Evolutionary conservation across 1,140 invertebrate species (phyloP), one percentile per base, ranked within the genome.

Genomic region (Musca vetustissima): DNA sequence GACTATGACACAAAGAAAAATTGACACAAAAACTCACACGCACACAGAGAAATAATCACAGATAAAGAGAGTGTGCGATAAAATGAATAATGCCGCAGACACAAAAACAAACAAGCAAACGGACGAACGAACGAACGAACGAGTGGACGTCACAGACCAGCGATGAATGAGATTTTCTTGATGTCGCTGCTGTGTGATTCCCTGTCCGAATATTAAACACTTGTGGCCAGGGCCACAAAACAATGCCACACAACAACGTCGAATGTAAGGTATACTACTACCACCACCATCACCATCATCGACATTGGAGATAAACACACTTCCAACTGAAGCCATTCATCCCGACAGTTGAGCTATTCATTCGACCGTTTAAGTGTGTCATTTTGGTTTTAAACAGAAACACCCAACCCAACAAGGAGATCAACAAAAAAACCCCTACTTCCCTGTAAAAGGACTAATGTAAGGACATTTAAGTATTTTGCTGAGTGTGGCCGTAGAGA

Each of bases 171-270:
- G 36, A 43, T 43, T 43, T 43, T 13, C 36, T 43, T 43, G 36
- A 43, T 43, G 36, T 43, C 36, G 36, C 36, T 43, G 36, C 36
- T 43, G 36, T 43, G 36, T 11, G 36, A 43, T 13, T 43, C 36
- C 36, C 36, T 43, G 36, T 43, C 36, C 36, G 36, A 43, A 43
- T 43, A 43, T 43, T 61, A 61, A 61, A 61, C 57, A 61, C 57
- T 61, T 61, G 57, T 61, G 57, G 57, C 36, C 28, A 61, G 32
- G 32, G 57, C 15, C 32, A 61, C 55, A 32, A 1, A 28, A 28
- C 2, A 28, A 28, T 2, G 8, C 15, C 7, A 59, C 8, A 36
- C n/a, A n/a, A 36, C 11, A 61, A 21, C n/a, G 36, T 24, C 49
- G 1, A 52, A 19, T 52, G 8, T 52, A 7, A 22, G 19, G 17